Base-by-base conservation (phyloP, 2,797 vertebrate species). In the Ctenopoma multispine region DNA sequence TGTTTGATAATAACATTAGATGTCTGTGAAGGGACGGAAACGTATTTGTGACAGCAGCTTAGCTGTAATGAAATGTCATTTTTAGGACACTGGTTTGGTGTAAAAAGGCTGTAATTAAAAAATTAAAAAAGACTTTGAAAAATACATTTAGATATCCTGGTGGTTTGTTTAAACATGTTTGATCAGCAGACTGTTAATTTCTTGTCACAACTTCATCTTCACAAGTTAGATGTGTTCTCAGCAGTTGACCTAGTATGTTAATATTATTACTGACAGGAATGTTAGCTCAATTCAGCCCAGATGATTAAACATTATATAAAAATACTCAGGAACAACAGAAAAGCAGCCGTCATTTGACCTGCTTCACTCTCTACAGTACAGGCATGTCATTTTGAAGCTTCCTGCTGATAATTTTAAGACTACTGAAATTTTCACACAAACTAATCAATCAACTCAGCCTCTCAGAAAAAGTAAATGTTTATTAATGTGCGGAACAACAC, bases 401-500 rank as follows among this genome's bases (percentile, higher is more conserved):
- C 24, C 5, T 17, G 2, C 15, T 56, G 27, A 36, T 3, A 36
- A 11, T 36, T 9, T 36, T 12, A 9, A 11, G 34, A 9, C 11
- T 36, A 9, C 11, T 10, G 8, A 12, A 36, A 9, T 3, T 36
- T 36, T 36, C 34, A 11, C 34, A 54, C 2, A 21, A 58, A 44
- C 47, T 34, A 36, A 44, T 66, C 1, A 23, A 66, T 47, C 13
- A 34, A 9, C 7, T 55, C 47, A 31, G 34, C 31, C 40, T 55
- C 23, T 56, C 55, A 9, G 49, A 81, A 63, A 81, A 63, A 38
- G 31, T 68, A 50, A 23, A 44, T 18, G 54, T 54, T 47, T 44
- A 11, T 58, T 75, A 56, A 78, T 63, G 58, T 54, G 58, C 44
- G 51, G 27, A 47, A 50, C 13, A 78, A 63, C 34, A 62, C 69